These are phyloP conservation scores for Ailuropoda melanoleuca DNA, from an alignment of 2,113 vertebrate species.

Conservation along the genomic window DNA sequence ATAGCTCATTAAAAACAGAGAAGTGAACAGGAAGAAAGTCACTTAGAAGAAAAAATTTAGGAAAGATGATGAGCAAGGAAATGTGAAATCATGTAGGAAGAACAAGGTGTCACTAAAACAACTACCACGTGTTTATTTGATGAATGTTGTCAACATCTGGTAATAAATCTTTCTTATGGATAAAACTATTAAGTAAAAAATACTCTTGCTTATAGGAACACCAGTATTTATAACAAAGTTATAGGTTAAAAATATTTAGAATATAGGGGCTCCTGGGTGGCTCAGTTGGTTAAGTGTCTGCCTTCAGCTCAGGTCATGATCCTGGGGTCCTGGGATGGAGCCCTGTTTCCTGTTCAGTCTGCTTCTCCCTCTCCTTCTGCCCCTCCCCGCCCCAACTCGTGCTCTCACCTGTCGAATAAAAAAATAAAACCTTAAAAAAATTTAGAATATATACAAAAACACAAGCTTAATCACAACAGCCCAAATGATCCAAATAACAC, in stretches of 20 bases:
- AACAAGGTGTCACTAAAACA: neutral
- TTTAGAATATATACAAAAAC: neutral
- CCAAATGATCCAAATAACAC: conserved; percentile 37
- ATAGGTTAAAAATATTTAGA: conserved; percentile 22
- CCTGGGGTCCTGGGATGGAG: neutral
- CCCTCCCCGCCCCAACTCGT: neutral
- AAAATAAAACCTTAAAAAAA: neutral
- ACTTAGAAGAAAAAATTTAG: neutral
- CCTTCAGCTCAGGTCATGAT: neutral
- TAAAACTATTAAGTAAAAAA: neutral
- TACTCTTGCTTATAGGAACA: neutral
- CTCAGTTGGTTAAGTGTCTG: neutral
- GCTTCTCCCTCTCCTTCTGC: neutral
- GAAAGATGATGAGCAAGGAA: neutral
- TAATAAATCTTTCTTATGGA: neutral
- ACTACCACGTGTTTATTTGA: neutral
- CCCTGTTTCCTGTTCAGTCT: neutral
- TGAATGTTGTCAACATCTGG: neutral
- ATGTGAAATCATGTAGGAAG: neutral
- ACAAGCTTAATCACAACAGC: neutral
- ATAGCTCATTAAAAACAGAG: neutral
- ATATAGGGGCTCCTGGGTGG: neutral
- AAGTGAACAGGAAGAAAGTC: neutral
- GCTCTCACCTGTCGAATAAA: neutral
- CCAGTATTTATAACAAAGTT: neutral